These are phyloP conservation scores for Condylura cristata DNA, from an alignment of 2,113 vertebrate genomes.

Conservation along the genomic window DNA sequence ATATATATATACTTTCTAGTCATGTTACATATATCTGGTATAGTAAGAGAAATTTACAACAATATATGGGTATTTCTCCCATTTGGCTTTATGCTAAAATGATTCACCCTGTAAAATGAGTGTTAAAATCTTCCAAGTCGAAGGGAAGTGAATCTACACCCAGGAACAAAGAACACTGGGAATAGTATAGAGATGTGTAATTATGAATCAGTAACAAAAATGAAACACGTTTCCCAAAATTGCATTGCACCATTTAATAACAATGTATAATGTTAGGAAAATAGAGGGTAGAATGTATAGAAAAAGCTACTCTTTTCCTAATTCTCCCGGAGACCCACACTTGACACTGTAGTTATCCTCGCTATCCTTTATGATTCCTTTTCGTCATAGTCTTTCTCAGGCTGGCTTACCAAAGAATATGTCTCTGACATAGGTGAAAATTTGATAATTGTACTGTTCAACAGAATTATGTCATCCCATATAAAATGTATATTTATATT, in stretches of 20 bases:
- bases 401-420: background rate
- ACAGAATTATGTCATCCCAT: background rate
- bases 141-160: background rate
- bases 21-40: background rate
- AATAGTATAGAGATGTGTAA: background rate
- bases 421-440: background rate
- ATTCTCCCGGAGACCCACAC: background rate
- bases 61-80: background rate
- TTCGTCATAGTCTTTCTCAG: background rate
- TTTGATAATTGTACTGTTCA: background rate
- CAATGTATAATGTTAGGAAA: background rate
- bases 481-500: background rate
- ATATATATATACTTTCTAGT: background rate
- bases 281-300: background rate
- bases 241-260: background rate
- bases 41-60: background rate
- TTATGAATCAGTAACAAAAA: background rate
- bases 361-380: background rate
- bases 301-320: background rate
- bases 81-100: background rate
- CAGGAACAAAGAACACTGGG: background rate
- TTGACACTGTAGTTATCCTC: background rate
- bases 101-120: background rate
- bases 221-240: background rate
- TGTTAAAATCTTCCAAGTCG: background rate